phyloP scores from a whole-genome alignment of 2,888 invertebrate genomes.

The Chymomyza amoena region DNA sequence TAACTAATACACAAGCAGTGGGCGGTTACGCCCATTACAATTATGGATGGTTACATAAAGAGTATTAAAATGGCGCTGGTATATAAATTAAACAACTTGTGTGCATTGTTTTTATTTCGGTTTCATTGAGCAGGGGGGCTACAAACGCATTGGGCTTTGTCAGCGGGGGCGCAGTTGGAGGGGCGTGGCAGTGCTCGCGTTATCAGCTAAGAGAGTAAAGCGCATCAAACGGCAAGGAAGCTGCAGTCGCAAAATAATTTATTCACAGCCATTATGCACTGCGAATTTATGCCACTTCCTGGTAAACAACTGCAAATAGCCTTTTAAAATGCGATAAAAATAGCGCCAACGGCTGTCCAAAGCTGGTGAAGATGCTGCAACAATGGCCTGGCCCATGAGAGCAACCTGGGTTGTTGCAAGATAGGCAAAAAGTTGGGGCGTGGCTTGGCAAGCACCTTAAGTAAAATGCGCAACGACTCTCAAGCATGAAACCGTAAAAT shows the following conservation, averaged over 20 bases:
- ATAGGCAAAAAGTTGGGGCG: conserved; percentile 17
- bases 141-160: conserved; percentile 8
- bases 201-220: conserved; percentile 41
- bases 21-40: background rate
- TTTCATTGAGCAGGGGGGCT: conserved; percentile 66
- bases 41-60: background rate
- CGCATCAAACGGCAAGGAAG: conserved; percentile 47
- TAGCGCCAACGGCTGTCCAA: conserved; percentile 62
- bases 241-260: conserved; percentile 67
- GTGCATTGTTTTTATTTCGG: conserved; percentile 33
- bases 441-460: conserved; percentile 25
- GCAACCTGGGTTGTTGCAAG: background rate
- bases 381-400: conserved; percentile 18
- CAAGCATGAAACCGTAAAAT: conserved; percentile 72
- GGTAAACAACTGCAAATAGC: conserved; percentile 73
- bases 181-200: conserved; percentile 26
- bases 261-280: conserved; percentile 71
- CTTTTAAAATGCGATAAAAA: conserved; percentile 76
- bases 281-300: conserved; percentile 74
- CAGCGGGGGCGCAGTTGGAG: background rate
- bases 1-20: background rate
- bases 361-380: conserved; percentile 46
- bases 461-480: conserved; percentile 52
- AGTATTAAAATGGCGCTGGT: background rate
- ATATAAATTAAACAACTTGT: background rate